Conservation (phyloP, 2,888 invertebrate species). For the Gibbula magus region DNA sequence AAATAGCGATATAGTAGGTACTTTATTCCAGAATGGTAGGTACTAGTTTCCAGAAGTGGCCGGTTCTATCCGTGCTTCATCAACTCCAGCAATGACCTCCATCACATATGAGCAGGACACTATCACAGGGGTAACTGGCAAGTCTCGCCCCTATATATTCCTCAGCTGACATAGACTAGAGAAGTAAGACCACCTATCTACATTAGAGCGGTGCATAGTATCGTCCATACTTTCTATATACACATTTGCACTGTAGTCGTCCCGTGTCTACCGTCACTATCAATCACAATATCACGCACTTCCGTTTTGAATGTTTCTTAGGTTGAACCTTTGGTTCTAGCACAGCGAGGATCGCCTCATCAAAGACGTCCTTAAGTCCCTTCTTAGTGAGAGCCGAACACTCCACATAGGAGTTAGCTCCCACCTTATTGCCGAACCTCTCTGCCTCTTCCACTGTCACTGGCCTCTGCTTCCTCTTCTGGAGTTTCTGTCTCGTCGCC, state of each 20-base stretch:
- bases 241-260: conserved; percentile 6
- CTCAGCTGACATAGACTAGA: no score
- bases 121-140: conserved; percentile 7
- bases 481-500: conserved; percentile 56
- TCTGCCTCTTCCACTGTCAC: conserved; percentile 59
- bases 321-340: conserved; percentile 62
- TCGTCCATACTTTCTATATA: background rate
- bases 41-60: no score
- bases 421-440: conserved; percentile 58
- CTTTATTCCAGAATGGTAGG: no score
- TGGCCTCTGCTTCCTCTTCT: conserved; percentile 60
- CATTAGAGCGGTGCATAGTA: no score
- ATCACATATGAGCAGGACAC: background rate
- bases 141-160: background rate
- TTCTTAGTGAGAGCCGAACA: conserved; percentile 65
- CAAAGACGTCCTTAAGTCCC: conserved; percentile 68
- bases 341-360: conserved; percentile 66
- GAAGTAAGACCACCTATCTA: no score
- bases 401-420: conserved; percentile 65
- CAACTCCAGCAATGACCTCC: no score
- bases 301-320: conserved; percentile 40
- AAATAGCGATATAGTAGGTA: no score
- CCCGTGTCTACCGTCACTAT: background rate
- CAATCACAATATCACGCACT: conserved; percentile 61
- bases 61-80: no score